Evolutionary conservation across 2,888 invertebrate genomes (phyloP), one percentile per base, ranked within the genome.

Genomic region (Ramazzottius varieornatus): DNA sequence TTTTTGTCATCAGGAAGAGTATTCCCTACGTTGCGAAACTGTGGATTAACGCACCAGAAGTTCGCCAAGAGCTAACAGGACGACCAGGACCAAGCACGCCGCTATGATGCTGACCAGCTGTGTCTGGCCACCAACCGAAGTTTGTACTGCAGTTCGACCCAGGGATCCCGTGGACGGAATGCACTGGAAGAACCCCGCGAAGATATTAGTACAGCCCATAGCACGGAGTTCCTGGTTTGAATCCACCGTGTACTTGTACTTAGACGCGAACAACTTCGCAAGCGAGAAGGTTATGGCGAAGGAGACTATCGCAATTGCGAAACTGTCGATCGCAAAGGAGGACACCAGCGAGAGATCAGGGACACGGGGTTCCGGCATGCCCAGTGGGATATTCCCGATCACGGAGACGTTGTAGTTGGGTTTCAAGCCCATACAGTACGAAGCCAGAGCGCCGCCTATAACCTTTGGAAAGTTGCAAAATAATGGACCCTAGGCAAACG

Each of bases 261-360:
- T 77, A 69, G 76, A 76, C 24, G 77, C 77, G 66, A 77, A 74
- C 69, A 78, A 72, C 69, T 78, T 78, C 13, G 76, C 75, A 72
- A 79, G 73, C 32, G 79, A 79, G 20, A 79, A 73, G 63, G 77
- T 76, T 33, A 79, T 73, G 32, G 78, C 77, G 68, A 78, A 76
- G 2, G 75, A 71, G 20, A 79, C 76, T 66, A 79, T 73, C 16
- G 77, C 73, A 29, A 78, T 73, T 46, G 73, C 73, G 63, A 78
- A 67, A 1, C 76, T 73, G 69, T 77, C 77, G 0, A 71, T 68
- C 20, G 54, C 54, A 29, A 54, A 54, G 4, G 54, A 8, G 20
- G 54, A 24, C 8, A 54, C 16, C 8, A 54, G 8, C 13, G 54
- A 54, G 4, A 54, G 29, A 24, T 54, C 54, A 13, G 54, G 54